phyloP scores from a whole-genome alignment of 2,888 invertebrate genomes.

The Pyrgus malvae region DNA sequence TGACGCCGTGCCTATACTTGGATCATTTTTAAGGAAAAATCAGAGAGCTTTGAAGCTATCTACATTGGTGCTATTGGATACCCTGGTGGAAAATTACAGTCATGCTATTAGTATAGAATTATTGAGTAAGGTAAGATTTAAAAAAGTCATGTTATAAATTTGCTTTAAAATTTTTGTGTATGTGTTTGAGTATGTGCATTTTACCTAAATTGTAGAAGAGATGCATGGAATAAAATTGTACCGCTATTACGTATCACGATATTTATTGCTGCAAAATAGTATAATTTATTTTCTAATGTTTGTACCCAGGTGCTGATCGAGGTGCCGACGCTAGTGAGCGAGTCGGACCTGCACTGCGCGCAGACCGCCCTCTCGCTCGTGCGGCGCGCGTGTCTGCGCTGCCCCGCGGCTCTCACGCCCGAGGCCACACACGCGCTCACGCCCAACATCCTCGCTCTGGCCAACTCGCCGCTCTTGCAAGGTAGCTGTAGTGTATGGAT shows the following conservation, averaged over 20 bases:
- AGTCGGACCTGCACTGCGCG: constrained; percentile 97
- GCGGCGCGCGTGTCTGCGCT: constrained; percentile 90
- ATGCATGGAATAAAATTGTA: no score
- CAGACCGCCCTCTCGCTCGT: constrained; percentile 93
- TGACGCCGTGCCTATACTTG: constrained; percentile 95
- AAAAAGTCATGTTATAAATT: no score
- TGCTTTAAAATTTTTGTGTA: no score
- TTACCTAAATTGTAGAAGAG: no score
- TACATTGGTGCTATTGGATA: constrained; percentile 94
- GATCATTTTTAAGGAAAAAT: constrained; percentile 97
- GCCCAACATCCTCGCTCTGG: constrained; percentile 92
- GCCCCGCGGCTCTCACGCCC: constrained; percentile 89
- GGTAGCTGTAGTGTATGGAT: constrained; percentile 79
- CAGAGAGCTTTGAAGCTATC: constrained; percentile 96
- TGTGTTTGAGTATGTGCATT: no score
- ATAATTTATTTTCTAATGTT: no score
- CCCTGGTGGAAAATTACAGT: constrained; percentile 94
- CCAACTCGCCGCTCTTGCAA: constrained; percentile 95
- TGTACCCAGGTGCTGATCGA: constrained; percentile 87
- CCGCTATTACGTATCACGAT: no score
- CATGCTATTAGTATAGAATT: constrained; percentile 85
- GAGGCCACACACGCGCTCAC: constrained; percentile 88
- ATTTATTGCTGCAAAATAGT: not conserved
- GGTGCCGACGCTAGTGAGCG: constrained; percentile 94
- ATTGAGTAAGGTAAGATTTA: constrained; percentile 83